Evolutionary conservation across 2,888 invertebrate genomes (phyloP), one percentile per base, ranked within the genome.

Genomic region (Gerris lacustris): DNA sequence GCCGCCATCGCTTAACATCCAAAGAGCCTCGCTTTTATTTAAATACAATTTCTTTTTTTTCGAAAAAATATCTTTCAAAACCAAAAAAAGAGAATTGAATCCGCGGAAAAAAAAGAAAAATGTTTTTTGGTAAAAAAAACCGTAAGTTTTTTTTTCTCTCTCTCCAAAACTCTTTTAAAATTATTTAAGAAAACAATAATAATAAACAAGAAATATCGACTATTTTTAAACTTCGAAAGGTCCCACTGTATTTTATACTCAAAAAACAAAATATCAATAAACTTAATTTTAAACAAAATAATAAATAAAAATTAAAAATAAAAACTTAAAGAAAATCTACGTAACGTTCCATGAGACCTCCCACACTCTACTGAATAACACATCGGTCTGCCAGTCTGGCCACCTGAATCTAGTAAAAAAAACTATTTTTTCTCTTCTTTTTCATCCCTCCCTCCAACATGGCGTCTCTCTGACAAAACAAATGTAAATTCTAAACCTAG

Each of bases 1-100:
- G 73, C 73, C 71, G 74, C 76, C 76, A 76, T 76, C 67, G 66
- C 69, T 64, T 18, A 71, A 67, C 69, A 67, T 66, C 67, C 63
- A 45, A 67, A 31, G 55, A 55, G 55, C 15, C 11, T 55, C 9
- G 15, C 5, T 55, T 55, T 55, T 55, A 4, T 55, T 55, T 55
- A 55, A 55, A 55, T 31, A 55, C 55, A 55, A 55, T 15, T 15
- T 55, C 15, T 55, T 55, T 55, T 47, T 55, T 55, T 11, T 55
- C 55, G 15, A 55, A 31, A 31, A 31, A 31, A 4, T 2, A 31
- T 69, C 69, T 68, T 66, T 45, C 68, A 66, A 18, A 63, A 68
- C 18, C 9, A 66, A 69, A 69, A 66, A 31, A 31, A 31, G 31
- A 31, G 63, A 47, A 69, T 45, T 45, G 45, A 44, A 9, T 15